Evolutionary conservation across 2,113 vertebrate genomes (phyloP).

Genomic region (Empidonax traillii): DNA sequence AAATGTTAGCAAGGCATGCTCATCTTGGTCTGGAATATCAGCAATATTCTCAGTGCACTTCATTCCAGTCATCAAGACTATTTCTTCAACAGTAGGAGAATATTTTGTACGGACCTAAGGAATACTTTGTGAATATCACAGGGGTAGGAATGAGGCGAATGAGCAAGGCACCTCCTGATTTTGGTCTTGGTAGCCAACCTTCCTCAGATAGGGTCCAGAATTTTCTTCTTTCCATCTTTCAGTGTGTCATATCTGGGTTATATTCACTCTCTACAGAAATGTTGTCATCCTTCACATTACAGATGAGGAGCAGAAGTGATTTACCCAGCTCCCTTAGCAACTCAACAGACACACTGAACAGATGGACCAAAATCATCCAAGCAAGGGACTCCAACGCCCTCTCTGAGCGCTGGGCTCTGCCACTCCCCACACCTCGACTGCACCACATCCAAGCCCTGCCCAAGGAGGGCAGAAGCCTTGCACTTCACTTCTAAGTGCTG

Average conservation of each 20-base stretch:
- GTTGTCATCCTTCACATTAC: background rate
- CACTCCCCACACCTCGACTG: background rate
- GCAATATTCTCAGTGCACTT: background rate
- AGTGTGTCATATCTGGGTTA: background rate
- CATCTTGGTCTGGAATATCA: background rate
- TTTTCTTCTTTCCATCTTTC: background rate
- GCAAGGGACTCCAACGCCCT: background rate
- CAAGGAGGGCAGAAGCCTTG: background rate
- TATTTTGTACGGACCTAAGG: background rate
- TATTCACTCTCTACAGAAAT: background rate
- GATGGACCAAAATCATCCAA: background rate
- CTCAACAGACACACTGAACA: background rate
- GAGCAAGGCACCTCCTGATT: background rate
- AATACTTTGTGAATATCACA: background rate
- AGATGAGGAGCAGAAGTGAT: background rate
- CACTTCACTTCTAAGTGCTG: background rate
- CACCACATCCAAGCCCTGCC: background rate
- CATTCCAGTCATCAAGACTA: background rate
- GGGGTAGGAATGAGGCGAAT: background rate
- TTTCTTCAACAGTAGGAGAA: background rate
- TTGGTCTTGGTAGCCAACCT: background rate
- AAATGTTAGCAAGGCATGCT: background rate
- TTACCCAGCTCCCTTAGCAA: background rate
- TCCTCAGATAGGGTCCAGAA: background rate
- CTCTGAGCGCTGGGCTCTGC: background rate